phyloP scores from a whole-genome alignment of 1,140 invertebrate species.

The Pantala flavescens region DNA sequence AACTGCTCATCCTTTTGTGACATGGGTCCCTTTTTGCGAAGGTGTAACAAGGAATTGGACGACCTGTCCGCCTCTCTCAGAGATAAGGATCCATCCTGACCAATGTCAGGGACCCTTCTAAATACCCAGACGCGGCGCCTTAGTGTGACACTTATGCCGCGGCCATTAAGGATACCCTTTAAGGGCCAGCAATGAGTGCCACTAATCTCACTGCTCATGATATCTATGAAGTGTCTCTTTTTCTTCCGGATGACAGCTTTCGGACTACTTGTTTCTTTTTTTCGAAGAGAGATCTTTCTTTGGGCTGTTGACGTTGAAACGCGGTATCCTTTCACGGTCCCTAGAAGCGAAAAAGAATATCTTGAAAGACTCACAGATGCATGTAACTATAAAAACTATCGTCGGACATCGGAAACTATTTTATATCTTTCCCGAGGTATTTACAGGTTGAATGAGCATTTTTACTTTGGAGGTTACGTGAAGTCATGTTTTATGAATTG shows the following conservation, averaged over 20 bases:
- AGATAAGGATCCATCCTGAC: not conserved
- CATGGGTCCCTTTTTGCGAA: not conserved
- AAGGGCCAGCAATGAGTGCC: not conserved
- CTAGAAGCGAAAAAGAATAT: too few relatives aligned
- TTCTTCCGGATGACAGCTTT: not conserved
- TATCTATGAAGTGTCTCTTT: conserved; percentile 3
- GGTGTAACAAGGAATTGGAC: conserved; percentile 5
- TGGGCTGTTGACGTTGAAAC: too few relatives aligned
- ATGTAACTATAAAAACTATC: too few relatives aligned
- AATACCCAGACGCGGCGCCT: not conserved
- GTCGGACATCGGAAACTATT: too few relatives aligned
- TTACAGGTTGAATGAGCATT: too few relatives aligned
- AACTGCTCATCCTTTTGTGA: not conserved
- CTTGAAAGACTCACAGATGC: too few relatives aligned
- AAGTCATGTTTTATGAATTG: too few relatives aligned
- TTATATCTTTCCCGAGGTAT: too few relatives aligned
- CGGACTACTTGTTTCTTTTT: not conserved
- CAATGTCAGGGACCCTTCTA: not conserved
- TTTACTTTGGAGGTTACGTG: too few relatives aligned
- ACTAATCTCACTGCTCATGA: not conserved
- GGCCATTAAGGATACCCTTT: not conserved
- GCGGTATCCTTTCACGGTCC: too few relatives aligned
- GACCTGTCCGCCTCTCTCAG: not conserved
- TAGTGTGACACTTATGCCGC: not conserved
- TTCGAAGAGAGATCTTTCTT: too few relatives aligned